Percentiles rank a stretch among this genome's conserved stretches.
These are phyloP conservation scores for Gandaritis pyraliata DNA, from an alignment of 2,888 invertebrate species.

Conservation along the genomic window DNA sequence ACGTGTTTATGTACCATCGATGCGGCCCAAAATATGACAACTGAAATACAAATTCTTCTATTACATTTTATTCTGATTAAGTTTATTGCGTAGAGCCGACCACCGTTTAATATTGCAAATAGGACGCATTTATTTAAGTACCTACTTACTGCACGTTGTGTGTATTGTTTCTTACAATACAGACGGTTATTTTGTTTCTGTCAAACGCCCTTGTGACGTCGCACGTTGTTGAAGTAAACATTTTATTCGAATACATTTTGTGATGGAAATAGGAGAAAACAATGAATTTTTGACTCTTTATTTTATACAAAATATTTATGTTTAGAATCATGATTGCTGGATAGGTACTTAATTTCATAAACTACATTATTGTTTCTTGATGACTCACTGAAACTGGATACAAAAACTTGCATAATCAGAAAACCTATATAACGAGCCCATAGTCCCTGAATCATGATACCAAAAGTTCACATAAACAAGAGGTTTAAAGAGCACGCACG, in stretches of 20 bases:
- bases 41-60: constrained; percentile 62
- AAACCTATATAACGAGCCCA: too few relatives aligned
- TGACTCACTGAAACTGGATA: not conserved
- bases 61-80: constrained; percentile 3
- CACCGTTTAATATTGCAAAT: not conserved
- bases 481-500: constrained; percentile 37
- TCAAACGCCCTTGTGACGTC: constrained; percentile 62
- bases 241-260: constrained; percentile 58
- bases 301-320: not conserved
- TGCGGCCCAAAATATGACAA: constrained; percentile 77
- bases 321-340: too few relatives aligned
- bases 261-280: constrained; percentile 27
- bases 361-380: not conserved
- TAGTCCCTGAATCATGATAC: constrained; percentile 35
- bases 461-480: constrained; percentile 43
- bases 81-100: not conserved
- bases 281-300: not conserved
- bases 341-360: not conserved
- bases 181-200: constrained; percentile 65
- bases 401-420: constrained; percentile 7
- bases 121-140: not conserved
- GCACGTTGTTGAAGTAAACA: constrained; percentile 46
- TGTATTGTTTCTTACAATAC: constrained; percentile 71
- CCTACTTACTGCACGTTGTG: not conserved
- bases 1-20: constrained; percentile 78